Evolutionary conservation across 2,888 invertebrate species (phyloP), one percentile per base, ranked within the genome.

Genomic region (Tricholauxania praeusta): DNA sequence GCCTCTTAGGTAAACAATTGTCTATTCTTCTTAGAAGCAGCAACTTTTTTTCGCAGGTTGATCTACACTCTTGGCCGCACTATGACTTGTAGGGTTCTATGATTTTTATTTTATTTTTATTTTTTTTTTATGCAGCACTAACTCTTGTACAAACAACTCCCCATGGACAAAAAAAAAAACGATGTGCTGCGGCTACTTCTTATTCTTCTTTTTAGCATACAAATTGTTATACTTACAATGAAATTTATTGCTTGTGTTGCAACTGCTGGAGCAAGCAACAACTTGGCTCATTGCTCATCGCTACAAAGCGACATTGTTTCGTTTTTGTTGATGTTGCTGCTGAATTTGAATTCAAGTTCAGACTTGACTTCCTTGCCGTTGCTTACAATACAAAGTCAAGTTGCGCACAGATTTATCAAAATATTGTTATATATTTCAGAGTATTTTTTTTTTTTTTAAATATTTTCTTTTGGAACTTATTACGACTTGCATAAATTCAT

Each of bases 201-300:
- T 66, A 68, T 69, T 72, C 28, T 62, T 66, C 72, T 70, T 53
- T 74, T 78, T 79, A 80, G 79, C 82, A 81, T 84, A 85, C 84
- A 85, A 85, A 85, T 85, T 84, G 85, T 84, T 84, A 83, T 82
- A 84, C 82, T 84, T 85, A 82, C 82, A 82, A 82, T 55, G 79
- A 80, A 83, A 84, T 84, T 84, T 84, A 84, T 84, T 83, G 78
- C 82, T 79, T 76, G 72, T 76, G 39, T 19, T 62, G 71, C 68
- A 22, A 60, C 55, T 17, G 63, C 53, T 59, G 70, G 63, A 69
- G 69, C 69, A 69, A 51, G 39, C 55, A n/a, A 60, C 53, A 15
- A 63, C 47, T 28, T 32, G 59, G 51, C 51, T 66, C 74, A 72
- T 68, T 76, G 72, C 72, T 73, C 75, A 72, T 74, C 72, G 74